phyloP scores from a whole-genome alignment of 2,113 vertebrate genomes.

The Sphyrna mokarran region DNA sequence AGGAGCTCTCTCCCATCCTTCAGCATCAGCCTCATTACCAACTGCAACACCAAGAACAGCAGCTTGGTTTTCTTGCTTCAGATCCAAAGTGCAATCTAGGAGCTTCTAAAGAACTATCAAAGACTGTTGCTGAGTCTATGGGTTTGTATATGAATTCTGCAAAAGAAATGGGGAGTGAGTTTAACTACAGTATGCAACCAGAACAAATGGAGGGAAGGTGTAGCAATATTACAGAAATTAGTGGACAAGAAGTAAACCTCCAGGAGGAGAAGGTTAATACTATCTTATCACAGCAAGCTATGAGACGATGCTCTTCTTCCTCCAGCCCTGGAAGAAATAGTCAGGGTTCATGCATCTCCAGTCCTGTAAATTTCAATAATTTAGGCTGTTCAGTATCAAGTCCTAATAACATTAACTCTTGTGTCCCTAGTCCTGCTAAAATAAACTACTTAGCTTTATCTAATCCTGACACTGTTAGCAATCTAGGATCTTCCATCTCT shows the following conservation, averaged over 20 bases:
- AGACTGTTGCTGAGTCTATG: conserved; percentile 94
- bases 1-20: conserved; percentile 65
- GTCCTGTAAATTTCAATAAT: conserved; percentile 44
- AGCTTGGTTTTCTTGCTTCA: conserved; percentile 67
- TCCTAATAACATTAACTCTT: conserved; percentile 56
- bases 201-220: conserved; percentile 61
- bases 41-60: conserved; percentile 54
- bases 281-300: conserved; percentile 53
- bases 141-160: conserved; percentile 94
- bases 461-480: conserved; percentile 69
- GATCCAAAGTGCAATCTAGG: conserved; percentile 80
- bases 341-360: conserved; percentile 55
- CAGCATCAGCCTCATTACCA: conserved; percentile 48
- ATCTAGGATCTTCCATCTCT: conserved; percentile 69
- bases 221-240: conserved; percentile 73
- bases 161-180: conserved; percentile 79
- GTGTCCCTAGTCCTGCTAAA: conserved; percentile 51
- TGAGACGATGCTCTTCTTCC: conserved; percentile 48
- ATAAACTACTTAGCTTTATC: conserved; percentile 57
- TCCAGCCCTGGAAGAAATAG: conserved; percentile 59
- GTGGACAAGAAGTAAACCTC: conserved; percentile 68
- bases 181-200: conserved; percentile 73
- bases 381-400: conserved; percentile 56
- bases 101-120: conserved; percentile 86
- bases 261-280: conserved; percentile 61